Base-by-base conservation (phyloP, 2,113 vertebrate genomes). In the Nematolebias whitei region DNA sequence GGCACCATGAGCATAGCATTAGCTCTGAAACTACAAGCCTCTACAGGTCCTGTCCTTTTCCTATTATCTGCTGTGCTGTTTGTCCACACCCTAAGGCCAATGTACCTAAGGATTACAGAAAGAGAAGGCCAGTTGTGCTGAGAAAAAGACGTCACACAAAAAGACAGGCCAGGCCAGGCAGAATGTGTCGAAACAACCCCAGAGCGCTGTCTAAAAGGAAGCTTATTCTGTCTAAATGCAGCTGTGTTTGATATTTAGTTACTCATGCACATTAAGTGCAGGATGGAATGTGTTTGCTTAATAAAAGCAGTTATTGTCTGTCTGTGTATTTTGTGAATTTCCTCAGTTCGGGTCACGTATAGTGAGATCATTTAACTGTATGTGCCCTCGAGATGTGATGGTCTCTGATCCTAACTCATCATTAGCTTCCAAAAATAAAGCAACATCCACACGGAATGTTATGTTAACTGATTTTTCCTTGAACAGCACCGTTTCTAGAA, bases 11-110 rank as follows among this genome's bases (percentile, higher is more conserved):
- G 53, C 0, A 10, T 18, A 45, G 38, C 55, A 35, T 73, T 63
- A 63, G 56, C 64, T 47, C 18, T 49, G 23, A 4, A 12, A 19
- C 39, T 71, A 50, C 89, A 62, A 56, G 89, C 19, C 0, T 5
- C 56, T 35, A 63, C 87, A 85, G 7, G 87, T 55, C 74, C 61
- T 0, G 68, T 69, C 61, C 53, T 78, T 39, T 8, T 59, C 43
- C 13, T 8, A 2, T 74, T 56, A 82, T 77, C 63, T 48, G 8
- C 35, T 40, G 4, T 12, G 8, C 44, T 66, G 71, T 71, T 77
- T 75, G 86, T 84, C 83, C 85, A 85, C 77, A 51, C 85, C 89
- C 84, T 7, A 2, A 50, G 74, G 84, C 60, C 82, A 68, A 63
- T 62, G 26, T 51, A 45, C 49, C 1, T 1, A 43, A 29, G 78